Conservation (phyloP, 1,140 invertebrate species). For the Nomia melanderi region DNA sequence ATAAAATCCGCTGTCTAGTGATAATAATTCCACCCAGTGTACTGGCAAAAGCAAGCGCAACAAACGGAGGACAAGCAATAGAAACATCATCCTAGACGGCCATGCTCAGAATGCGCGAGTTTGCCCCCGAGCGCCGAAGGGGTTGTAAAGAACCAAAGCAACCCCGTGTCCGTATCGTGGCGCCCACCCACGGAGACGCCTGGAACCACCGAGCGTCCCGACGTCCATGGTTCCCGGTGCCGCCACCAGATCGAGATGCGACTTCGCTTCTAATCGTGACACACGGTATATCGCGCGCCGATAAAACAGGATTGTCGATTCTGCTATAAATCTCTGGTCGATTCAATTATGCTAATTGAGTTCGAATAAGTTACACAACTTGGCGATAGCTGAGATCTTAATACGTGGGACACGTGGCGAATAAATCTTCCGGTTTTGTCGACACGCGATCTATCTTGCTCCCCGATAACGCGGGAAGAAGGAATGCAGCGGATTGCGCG, state of each 20-base stretch:
- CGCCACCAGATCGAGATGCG: constrained; percentile 64
- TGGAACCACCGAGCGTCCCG: constrained; percentile 59
- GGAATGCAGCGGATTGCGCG: too few relatives aligned
- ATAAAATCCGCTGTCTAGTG: too few relatives aligned
- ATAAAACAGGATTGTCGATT: constrained; percentile 59
- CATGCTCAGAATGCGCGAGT: background rate
- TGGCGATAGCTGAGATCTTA: background rate
- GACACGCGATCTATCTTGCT: constrained; percentile 11
- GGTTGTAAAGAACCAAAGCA: constrained; percentile 13
- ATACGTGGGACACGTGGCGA: constrained; percentile 3
- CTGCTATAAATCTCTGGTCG: constrained; percentile 21
- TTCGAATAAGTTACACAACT: constrained; percentile 19
- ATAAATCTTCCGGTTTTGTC: constrained; percentile 36
- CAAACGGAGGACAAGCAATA: background rate
- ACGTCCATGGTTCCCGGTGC: constrained; percentile 53
- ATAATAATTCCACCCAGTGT: too few relatives aligned
- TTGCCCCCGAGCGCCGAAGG: background rate
- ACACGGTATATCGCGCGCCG: constrained; percentile 58
- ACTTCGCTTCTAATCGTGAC: constrained; percentile 40
- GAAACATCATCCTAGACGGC: background rate
- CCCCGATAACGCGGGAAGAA: background rate
- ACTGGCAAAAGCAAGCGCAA: too few relatives aligned
- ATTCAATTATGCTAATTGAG: constrained; percentile 42
- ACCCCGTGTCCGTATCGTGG: constrained; percentile 52
- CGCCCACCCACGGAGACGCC: constrained; percentile 70